Evolutionary conservation across 2,113 vertebrate species (phyloP), one percentile per base, ranked within the genome.

Genomic region (Piprites chloris): DNA sequence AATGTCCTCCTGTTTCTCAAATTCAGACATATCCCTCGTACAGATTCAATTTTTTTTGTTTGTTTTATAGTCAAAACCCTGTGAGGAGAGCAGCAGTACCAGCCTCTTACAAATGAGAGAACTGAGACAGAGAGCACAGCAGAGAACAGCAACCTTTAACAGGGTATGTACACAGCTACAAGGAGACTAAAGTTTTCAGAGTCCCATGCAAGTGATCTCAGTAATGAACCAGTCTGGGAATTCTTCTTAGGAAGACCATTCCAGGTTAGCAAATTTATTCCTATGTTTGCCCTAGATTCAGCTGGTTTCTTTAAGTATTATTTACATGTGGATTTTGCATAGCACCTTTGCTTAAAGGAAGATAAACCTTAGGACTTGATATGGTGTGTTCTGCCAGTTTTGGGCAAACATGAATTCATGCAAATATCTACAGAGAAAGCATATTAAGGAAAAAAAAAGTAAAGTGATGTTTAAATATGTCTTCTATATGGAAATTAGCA

Each of bases 361-460:
- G 53, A 18, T 2, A 4, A 23, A 24, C 11, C 8, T 52, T 72
- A 74, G 9, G 17, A 41, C 11, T 52, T 37, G 9, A 24, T 61
- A 19, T 9, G 35, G 9, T 72, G 11, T 20, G 5, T 68, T 73
- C 32, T 74, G 13, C 16, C 16, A 55, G 14, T 35, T 74, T 75
- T 65, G 50, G 39, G 33, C 4, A 47, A 68, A 68, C 28, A 20
- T 19, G 6, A 82, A 62, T 37, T 52, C 9, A 58, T 69, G 12
- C 18, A 90, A 85, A 46, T 69, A 49, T 59, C 23, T 66, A 9
- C 17, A 77, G 17, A 66, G 20, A 85, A 91, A 92, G 11, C 3
- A 59, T 23, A 28, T 20, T 11, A 0, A 41, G 16, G 11, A 37
- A 37, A 47, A 21, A 28, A 42, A 23, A 16, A 0, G 1, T 3